phyloP scores from a whole-genome alignment of 2,888 invertebrate species.

The Allophyes oxyacanthae region DNA sequence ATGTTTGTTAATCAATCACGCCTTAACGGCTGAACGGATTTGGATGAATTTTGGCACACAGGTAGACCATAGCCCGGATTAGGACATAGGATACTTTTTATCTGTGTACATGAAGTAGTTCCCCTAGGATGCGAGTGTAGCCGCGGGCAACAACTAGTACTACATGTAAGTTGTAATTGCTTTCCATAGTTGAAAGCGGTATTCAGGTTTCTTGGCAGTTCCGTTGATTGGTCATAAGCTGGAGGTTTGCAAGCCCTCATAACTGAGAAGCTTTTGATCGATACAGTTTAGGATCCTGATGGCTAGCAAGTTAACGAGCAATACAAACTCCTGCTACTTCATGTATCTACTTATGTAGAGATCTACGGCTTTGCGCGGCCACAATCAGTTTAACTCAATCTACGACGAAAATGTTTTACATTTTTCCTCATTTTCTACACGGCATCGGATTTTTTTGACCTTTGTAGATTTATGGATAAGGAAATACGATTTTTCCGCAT shows the following conservation, averaged over 20 bases:
- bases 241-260: slow-evolving; percentile 14
- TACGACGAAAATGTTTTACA: slow-evolving; percentile 17
- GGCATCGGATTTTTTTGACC: no score
- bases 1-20: no score
- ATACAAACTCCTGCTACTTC: slow-evolving; percentile 7
- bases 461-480: neutral
- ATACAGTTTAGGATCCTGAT: slow-evolving; percentile 5
- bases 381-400: slow-evolving; percentile 17
- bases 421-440: slow-evolving; percentile 4
- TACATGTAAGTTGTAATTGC: slow-evolving; percentile 40
- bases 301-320: slow-evolving; percentile 25
- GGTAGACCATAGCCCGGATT: no score
- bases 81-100: no score
- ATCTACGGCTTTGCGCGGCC: neutral
- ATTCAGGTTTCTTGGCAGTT: slow-evolving; percentile 26
- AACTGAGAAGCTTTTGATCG: slow-evolving; percentile 11
- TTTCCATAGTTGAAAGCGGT: slow-evolving; percentile 33
- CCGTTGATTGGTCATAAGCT: slow-evolving; percentile 31
- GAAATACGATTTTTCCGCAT: neutral
- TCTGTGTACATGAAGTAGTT: no score
- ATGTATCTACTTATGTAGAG: neutral
- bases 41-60: no score
- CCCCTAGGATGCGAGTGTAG: no score
- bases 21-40: no score
- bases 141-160: no score